Evolutionary conservation across 2,888 invertebrate species (phyloP).

Genomic region (Enchytraeus crypticus): DNA sequence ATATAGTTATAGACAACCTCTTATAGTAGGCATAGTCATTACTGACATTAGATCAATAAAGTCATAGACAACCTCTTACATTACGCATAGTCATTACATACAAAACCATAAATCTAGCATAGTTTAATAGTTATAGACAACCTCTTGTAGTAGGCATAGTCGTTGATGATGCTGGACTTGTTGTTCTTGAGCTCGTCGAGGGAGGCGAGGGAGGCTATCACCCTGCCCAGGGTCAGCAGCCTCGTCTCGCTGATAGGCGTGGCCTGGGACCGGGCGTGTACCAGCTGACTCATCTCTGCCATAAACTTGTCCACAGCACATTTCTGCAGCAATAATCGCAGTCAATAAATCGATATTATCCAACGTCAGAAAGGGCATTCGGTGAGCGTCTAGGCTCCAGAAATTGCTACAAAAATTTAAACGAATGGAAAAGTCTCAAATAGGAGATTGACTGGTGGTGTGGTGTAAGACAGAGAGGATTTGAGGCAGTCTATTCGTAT

Average conservation of each 20-base stretch:
- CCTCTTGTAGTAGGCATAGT: slow-evolving; percentile 77
- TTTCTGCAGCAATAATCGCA: slow-evolving; percentile 81
- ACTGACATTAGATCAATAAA: too few species aligned
- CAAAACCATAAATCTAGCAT: too few species aligned
- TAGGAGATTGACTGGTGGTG: slow-evolving; percentile 90
- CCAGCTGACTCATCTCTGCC: slow-evolving; percentile 81
- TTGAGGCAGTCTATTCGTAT: slow-evolving; percentile 84
- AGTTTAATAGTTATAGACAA: slow-evolving; percentile 1
- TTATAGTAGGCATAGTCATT: too few species aligned
- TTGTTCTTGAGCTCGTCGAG: slow-evolving; percentile 96
- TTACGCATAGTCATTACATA: too few species aligned
- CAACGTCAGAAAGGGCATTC: slow-evolving; percentile 78
- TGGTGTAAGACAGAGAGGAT: slow-evolving; percentile 81
- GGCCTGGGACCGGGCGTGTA: slow-evolving; percentile 87
- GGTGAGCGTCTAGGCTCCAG: too few species aligned
- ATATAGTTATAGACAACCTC: too few species aligned
- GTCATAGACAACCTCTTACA: too few species aligned
- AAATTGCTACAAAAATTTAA: too few species aligned
- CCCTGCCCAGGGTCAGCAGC: slow-evolving; percentile 85
- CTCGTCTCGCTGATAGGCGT: slow-evolving; percentile 95
- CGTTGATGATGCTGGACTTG: slow-evolving; percentile 97
- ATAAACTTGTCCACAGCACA: slow-evolving; percentile 91
- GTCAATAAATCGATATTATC: slow-evolving; percentile 98
- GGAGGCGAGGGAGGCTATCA: slow-evolving; percentile 97
- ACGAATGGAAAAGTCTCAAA: too few species aligned